Conservation (phyloP, 2,113 vertebrate species). For the Clarias batrachus region DNA sequence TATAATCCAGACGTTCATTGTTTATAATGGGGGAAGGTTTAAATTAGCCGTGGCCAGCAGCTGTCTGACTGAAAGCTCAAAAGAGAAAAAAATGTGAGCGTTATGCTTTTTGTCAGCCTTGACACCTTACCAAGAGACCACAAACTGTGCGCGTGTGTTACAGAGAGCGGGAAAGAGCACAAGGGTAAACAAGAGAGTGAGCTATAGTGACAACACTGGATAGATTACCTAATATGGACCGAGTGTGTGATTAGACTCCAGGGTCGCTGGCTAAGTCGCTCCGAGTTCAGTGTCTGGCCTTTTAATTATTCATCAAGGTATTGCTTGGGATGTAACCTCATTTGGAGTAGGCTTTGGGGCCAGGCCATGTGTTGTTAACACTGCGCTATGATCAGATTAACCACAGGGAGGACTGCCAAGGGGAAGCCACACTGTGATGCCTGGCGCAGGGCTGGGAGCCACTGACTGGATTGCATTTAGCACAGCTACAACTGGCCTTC, state of each 20-base stretch:
- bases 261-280: slow-evolving; percentile 68
- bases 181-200: slow-evolving; percentile 22
- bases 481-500: slow-evolving; percentile 52
- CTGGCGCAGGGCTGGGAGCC: slow-evolving; percentile 65
- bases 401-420: slow-evolving; percentile 66
- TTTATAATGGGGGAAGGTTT: slow-evolving; percentile 37
- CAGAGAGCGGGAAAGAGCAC: neutral
- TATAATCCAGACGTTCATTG: slow-evolving; percentile 13
- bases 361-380: slow-evolving; percentile 66
- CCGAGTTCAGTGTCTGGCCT: slow-evolving; percentile 65
- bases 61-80: slow-evolving; percentile 33
- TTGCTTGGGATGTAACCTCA: slow-evolving; percentile 68
- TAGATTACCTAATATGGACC: slow-evolving; percentile 75
- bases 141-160: slow-evolving; percentile 20
- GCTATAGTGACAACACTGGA: slow-evolving; percentile 65
- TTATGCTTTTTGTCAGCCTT: slow-evolving; percentile 40
- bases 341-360: slow-evolving; percentile 67
- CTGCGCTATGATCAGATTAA: slow-evolving; percentile 63
- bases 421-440: slow-evolving; percentile 63
- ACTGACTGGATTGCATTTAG: slow-evolving; percentile 68
- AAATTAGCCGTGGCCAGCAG: slow-evolving; percentile 33
- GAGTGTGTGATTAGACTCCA: slow-evolving; percentile 72
- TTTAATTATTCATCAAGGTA: slow-evolving; percentile 71
- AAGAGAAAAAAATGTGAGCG: slow-evolving; percentile 32
- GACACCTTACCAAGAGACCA: slow-evolving; percentile 42